A percentile compares a stretch with the other conserved stretches of the same genome.
These are phyloP conservation scores for Biston betularia DNA, from an alignment of 2,888 invertebrate species.

Conservation along the genomic window DNA sequence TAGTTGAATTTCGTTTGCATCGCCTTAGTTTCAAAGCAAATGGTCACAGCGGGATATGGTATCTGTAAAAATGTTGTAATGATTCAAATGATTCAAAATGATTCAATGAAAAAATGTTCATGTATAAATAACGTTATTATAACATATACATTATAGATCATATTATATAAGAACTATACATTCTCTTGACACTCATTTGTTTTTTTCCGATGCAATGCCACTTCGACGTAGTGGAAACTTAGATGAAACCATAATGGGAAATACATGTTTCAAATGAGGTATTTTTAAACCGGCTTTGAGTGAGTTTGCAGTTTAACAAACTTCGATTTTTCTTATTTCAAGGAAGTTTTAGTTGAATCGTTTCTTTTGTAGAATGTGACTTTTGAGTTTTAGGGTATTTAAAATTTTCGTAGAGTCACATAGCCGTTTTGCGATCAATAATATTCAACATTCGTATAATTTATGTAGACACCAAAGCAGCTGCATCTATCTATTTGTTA, in stretches of 20 bases:
- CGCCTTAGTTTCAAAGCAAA: constrained; percentile 90
- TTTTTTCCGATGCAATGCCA: neutral
- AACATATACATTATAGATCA: too few species aligned
- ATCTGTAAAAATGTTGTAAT: constrained; percentile 74
- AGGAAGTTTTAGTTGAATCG: constrained; percentile 1
- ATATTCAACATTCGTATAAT: too few species aligned
- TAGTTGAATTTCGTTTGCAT: constrained; percentile 88
- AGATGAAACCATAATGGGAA: constrained; percentile 6
- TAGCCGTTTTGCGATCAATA: too few species aligned
- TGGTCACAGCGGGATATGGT: constrained; percentile 88
- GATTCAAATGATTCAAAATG: too few species aligned
- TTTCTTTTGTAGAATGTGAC: neutral
- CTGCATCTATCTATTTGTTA: too few species aligned
- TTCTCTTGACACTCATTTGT: neutral
- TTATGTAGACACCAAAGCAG: too few species aligned
- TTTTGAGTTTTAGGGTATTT: neutral
- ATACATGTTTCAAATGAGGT: constrained; percentile 1
- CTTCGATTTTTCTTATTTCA: neutral
- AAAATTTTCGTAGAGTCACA: too few species aligned
- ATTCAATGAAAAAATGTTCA: too few species aligned
- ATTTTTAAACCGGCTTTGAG: neutral
- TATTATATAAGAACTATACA: neutral
- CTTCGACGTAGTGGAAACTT: neutral
- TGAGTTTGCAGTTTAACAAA: neutral
- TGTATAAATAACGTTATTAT: too few species aligned